Conservation (phyloP, 2,113 vertebrate genomes). For the Microtus richardsoni region DNA sequence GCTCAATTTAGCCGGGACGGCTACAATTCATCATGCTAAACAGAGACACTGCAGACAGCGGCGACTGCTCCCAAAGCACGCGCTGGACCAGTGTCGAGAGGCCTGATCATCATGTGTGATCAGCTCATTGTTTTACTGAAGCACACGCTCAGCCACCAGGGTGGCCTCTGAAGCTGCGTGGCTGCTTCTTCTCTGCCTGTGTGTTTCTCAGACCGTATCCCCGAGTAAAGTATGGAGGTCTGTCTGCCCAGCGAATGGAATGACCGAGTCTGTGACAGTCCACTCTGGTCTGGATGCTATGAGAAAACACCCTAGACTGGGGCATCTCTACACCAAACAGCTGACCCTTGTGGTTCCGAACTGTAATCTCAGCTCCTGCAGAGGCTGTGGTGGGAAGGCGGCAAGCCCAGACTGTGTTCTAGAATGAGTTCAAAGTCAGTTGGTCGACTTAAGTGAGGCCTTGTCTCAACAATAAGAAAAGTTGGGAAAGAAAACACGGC, state of each 20-base stretch:
- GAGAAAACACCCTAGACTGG: neutral
- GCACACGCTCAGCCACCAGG: accelerated
- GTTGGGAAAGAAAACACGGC: too few species aligned
- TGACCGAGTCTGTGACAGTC: accelerated
- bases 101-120: neutral
- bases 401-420: neutral
- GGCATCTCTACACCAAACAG: neutral
- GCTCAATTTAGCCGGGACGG: slow-evolving; percentile 58
- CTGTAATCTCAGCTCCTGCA: neutral
- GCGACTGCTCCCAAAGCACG: neutral
- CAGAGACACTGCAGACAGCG: neutral
- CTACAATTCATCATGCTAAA: slow-evolving; percentile 51
- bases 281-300: neutral
- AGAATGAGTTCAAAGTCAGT: neutral
- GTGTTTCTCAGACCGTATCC: accelerated
- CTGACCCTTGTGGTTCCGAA: neutral
- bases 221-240: neutral
- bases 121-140: accelerated
- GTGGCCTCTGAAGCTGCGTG: accelerated
- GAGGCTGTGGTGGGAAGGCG: neutral
- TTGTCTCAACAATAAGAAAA: neutral
- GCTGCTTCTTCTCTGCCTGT: accelerated
- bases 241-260: accelerated
- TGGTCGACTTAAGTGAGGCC: neutral
- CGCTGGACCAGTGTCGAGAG: neutral